These are phyloP conservation scores for Misgurnus mizolepis DNA, from an alignment of 2,113 vertebrate genomes.

Conservation along the genomic window DNA sequence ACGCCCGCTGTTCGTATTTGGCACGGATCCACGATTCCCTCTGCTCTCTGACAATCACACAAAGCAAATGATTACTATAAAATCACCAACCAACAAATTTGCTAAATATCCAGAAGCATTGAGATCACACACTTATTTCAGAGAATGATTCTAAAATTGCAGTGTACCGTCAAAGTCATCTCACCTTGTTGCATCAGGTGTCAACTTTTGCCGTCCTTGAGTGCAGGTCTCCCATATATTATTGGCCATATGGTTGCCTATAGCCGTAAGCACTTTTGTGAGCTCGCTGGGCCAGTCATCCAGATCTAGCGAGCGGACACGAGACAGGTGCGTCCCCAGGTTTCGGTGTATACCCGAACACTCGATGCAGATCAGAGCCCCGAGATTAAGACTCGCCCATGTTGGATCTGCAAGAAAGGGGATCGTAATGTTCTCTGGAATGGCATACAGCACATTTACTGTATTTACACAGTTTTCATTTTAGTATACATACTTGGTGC, in stretches of 20 bases:
- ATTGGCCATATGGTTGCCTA: slow-evolving; percentile 92
- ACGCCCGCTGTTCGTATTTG: slow-evolving; percentile 91
- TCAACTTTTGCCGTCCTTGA: slow-evolving; percentile 83
- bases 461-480: neutral
- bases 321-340: slow-evolving; percentile 92
- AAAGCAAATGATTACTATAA: neutral
- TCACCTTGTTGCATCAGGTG: slow-evolving; percentile 84
- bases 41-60: slow-evolving; percentile 79
- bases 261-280: slow-evolving; percentile 88
- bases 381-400: slow-evolving; percentile 95
- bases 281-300: slow-evolving; percentile 95
- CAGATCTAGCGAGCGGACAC: slow-evolving; percentile 92
- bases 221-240: slow-evolving; percentile 91
- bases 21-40: slow-evolving; percentile 93
- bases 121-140: too few relatives aligned
- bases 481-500: slow-evolving; percentile 82
- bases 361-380: slow-evolving; percentile 94
- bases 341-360: slow-evolving; percentile 96
- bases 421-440: neutral
- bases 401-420: slow-evolving; percentile 80
- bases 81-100: neutral
- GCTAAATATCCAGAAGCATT: too few relatives aligned
- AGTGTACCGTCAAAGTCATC: neutral
- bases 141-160: too few relatives aligned
- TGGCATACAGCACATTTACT: neutral